phyloP scores from a whole-genome alignment of 1,140 invertebrate genomes.

The Leptoteleia sp. region DNA sequence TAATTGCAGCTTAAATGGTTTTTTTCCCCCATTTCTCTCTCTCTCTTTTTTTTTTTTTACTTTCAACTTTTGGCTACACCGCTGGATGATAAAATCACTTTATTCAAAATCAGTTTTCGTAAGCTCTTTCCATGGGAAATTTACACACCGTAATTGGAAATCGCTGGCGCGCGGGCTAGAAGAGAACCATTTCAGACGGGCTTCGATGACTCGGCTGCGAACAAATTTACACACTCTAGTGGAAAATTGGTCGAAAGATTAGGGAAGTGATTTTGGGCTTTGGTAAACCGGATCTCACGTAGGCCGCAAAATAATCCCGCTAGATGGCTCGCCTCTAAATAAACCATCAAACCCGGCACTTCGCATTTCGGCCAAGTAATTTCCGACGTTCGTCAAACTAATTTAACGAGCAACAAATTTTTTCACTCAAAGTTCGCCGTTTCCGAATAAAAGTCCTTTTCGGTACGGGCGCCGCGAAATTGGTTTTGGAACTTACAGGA shows the following conservation, averaged over 20 bases:
- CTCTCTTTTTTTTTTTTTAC: too few relatives aligned
- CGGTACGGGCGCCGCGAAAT: conserved; percentile 6
- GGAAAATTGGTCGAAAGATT: conserved; percentile 51
- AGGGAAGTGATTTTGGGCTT: conserved; percentile 35
- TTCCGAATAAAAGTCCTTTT: conserved; percentile 2
- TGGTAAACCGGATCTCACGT: conserved; percentile 35
- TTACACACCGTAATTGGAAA: conserved; percentile 5
- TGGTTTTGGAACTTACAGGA: conserved; percentile 20
- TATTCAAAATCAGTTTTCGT: conserved; percentile 3
- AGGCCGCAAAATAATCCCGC: conserved; percentile 42
- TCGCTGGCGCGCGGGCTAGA: conserved; percentile 3
- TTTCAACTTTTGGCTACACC: too few relatives aligned
- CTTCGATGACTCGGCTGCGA: conserved; percentile 15
- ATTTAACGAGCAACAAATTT: conserved; percentile 16
- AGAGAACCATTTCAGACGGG: conserved; percentile 8
- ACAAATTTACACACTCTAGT: conserved; percentile 48
- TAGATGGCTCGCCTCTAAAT: conserved; percentile 6
- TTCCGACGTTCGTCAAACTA: conserved; percentile 6
- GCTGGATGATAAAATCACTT: neutral
- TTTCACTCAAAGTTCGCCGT: conserved; percentile 13
- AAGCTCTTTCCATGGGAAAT: conserved; percentile 5
- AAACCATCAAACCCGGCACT: conserved; percentile 9
- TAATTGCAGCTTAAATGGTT: too few relatives aligned
- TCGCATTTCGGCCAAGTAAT: conserved; percentile 15
- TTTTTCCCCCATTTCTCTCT: too few relatives aligned